These are phyloP conservation scores for Toxotes jaculatrix DNA, from an alignment of 2,113 vertebrate genomes.

Conservation along the genomic window DNA sequence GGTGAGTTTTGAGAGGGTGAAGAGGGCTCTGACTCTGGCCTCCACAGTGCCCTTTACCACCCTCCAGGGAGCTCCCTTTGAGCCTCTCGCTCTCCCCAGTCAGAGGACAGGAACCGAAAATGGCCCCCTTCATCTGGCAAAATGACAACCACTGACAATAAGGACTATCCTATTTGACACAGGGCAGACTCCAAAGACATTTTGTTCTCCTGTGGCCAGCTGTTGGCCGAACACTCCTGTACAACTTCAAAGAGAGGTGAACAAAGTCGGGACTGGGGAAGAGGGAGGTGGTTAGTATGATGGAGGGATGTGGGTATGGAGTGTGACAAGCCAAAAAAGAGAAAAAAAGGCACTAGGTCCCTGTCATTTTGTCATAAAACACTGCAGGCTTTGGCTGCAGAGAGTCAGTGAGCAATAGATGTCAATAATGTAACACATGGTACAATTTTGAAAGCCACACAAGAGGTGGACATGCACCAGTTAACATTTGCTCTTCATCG, in stretches of 20 bases:
- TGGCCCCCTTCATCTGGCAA: slow-evolving; percentile 38
- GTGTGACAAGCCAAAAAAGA: slow-evolving; percentile 18
- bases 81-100: slow-evolving; percentile 44
- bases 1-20: slow-evolving; percentile 18
- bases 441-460: background rate
- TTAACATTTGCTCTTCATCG: slow-evolving; percentile 18
- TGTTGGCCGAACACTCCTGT: slow-evolving; percentile 41
- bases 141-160: slow-evolving; percentile 60
- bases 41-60: slow-evolving; percentile 54
- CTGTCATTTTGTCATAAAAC: slow-evolving; percentile 46
- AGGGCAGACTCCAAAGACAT: slow-evolving; percentile 56
- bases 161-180: slow-evolving; percentile 55
- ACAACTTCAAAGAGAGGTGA: slow-evolving; percentile 68
- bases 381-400: slow-evolving; percentile 20
- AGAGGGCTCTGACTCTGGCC: slow-evolving; percentile 29
- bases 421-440: slow-evolving; percentile 34
- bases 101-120: slow-evolving; percentile 36
- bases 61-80: slow-evolving; percentile 68
- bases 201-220: slow-evolving; percentile 55
- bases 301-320: slow-evolving; percentile 21
- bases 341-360: slow-evolving; percentile 11
- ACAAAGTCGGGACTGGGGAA: slow-evolving; percentile 28
- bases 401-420: slow-evolving; percentile 24
- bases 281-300: slow-evolving; percentile 6
- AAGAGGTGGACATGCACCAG: slow-evolving; percentile 40